A percentile compares a stretch with the other conserved stretches of the same genome.
Evolutionary conservation across 2,797 vertebrate genomes (phyloP).

Genomic region (Spinus pinus): DNA sequence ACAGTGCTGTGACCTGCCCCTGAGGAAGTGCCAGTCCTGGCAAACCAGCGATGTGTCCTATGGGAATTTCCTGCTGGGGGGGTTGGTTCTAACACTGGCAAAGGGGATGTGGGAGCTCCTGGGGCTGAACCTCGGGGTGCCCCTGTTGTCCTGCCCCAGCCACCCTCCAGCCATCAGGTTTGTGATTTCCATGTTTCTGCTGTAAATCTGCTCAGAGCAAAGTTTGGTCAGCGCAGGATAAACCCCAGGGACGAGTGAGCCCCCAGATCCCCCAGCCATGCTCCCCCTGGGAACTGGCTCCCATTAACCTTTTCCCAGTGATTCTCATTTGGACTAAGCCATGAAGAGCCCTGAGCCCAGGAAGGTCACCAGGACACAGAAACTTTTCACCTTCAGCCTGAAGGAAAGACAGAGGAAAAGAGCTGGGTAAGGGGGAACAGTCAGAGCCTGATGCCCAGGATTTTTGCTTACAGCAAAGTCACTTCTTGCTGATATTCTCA

Average conservation of each 20-base stretch:
- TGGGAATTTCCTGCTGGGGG: conserved; percentile 49
- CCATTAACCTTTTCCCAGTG: conserved; percentile 44
- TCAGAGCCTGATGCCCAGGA: background rate
- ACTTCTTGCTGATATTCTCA: background rate
- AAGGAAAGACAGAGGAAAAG: background rate
- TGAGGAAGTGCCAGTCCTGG: rapidly evolving
- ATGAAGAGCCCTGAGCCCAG: background rate
- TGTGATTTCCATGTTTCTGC: conserved; percentile 17
- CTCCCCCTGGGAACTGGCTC: rapidly evolving
- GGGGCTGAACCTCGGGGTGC: background rate
- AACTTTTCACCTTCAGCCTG: conserved; percentile 33
- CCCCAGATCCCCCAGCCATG: background rate
- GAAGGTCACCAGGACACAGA: background rate
- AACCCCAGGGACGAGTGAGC: rapidly evolving
- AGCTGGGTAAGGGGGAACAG: background rate
- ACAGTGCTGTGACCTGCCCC: rapidly evolving
- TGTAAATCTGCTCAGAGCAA: conserved; percentile 40
- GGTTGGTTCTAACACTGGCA: conserved; percentile 7
- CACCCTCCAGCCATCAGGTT: background rate
- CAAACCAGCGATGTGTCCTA: rapidly evolving
- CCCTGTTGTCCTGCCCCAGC: background rate
- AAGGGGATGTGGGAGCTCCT: background rate
- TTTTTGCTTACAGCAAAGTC: background rate
- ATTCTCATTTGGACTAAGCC: background rate
- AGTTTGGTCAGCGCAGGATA: background rate